Base-by-base conservation (phyloP, 2,113 vertebrate species). In the Pitta sordida region DNA sequence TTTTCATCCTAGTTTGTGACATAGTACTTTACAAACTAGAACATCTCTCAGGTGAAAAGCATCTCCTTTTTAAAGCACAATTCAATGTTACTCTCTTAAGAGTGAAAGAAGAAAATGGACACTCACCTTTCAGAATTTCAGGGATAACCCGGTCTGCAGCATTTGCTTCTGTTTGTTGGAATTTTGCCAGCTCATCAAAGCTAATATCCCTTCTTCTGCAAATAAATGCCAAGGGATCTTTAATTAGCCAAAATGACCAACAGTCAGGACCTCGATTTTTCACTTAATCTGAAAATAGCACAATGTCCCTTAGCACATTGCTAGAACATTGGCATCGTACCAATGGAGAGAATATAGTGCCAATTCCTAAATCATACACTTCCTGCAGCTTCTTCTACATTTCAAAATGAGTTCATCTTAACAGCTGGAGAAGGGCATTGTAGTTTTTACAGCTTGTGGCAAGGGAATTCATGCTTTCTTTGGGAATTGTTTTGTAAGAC, bases 231-330 rank as follows among this genome's bases (percentile, higher is more conserved):
- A 83, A 90, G 67, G 81, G 89, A 94, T 86, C 55, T 83, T 92
- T 87, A 95, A 94, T 95, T 94, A 95, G 71, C 48, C 88, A 55
- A 95, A 95, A 93, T 59, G 63, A 85, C 88, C 81, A 39, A 55
- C 63, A 94, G 87, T 94, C 84, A 83, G 68, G 81, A 95, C 84
- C 84, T 91, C 70, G 48, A 91, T 96, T 96, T 95, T 93, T 94
- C 93, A 88, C 69, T 96, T 91, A 92, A 94, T 91, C 91, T 95
- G 95, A 94, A 96, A 96, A 92, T 90, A 94, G 75, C 85, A 64
- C 78, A 49, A 75, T 80, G 70, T 78, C 91, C 93, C 91, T 92
- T 83, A 94, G 48, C 67, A 91, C 15, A 55, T 43, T 90, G 36
- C 68, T 77, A 55, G 43, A 94, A 85, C 48, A 64, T 64, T 91